These are phyloP conservation scores for Philotrypesis tridentata DNA, from an alignment of 1,140 invertebrate species.

Conservation along the genomic window DNA sequence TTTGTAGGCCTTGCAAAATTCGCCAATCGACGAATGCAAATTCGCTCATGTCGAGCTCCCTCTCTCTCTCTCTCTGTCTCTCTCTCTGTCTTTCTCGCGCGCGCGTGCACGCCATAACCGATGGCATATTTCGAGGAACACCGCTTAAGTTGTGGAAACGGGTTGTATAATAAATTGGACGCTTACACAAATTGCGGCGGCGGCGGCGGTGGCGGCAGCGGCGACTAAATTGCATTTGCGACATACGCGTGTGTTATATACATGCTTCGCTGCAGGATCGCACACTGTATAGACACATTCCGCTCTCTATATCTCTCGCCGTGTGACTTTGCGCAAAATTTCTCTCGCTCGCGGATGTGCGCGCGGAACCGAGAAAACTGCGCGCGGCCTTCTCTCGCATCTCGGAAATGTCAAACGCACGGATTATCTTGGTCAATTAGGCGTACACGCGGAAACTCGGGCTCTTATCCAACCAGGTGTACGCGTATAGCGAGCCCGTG, in stretches of 20 bases:
- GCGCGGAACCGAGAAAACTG: not conserved
- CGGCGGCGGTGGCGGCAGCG: not conserved
- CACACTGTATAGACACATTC: too few relatives aligned
- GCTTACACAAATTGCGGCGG: slow-evolving; percentile 25
- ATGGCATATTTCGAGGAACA: slow-evolving; percentile 29
- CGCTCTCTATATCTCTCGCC: too few relatives aligned
- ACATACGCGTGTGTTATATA: not conserved
- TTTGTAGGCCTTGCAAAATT: slow-evolving; percentile 15
- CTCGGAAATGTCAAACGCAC: not conserved
- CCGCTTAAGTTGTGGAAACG: slow-evolving; percentile 23
- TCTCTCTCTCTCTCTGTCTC: too few relatives aligned
- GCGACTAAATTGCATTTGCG: slow-evolving; percentile 36
- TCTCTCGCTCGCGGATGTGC: too few relatives aligned
- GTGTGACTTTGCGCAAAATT: not conserved
- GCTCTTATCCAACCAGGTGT: too few relatives aligned
- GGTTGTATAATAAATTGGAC: slow-evolving; percentile 39
- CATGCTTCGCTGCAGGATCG: too few relatives aligned
- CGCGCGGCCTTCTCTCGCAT: not conserved
- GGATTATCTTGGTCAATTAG: not conserved
- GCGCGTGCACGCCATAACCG: not conserved
- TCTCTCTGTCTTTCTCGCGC: too few relatives aligned
- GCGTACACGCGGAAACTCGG: too few relatives aligned
- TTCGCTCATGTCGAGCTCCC: not conserved
- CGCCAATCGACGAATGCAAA: not conserved
- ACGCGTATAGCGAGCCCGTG: too few relatives aligned